These are phyloP conservation scores for Sinocyclocheilus anophthalmus DNA, from an alignment of 2,113 vertebrate genomes.

Conservation along the genomic window DNA sequence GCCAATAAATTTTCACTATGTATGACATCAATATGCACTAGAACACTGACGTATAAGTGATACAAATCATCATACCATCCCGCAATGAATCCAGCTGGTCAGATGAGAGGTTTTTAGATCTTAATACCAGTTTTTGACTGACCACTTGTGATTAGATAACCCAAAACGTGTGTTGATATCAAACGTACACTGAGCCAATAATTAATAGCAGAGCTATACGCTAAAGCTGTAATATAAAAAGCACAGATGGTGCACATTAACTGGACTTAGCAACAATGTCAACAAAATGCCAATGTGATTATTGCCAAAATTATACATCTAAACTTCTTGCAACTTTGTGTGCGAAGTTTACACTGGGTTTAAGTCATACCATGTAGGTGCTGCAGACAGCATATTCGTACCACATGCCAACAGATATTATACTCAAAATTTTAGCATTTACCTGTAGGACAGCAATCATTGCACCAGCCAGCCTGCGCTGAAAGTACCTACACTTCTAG, in stretches of 20 bases:
- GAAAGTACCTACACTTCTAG: not conserved
- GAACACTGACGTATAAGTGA: not conserved
- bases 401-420: not conserved
- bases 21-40: not conserved
- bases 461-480: not conserved
- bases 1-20: not conserved
- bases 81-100: not conserved
- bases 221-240: not conserved
- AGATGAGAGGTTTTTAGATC: not conserved
- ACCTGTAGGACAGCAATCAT: not conserved
- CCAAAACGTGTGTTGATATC: not conserved
- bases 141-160: not conserved
- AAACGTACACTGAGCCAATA: not conserved
- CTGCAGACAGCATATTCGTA: not conserved
- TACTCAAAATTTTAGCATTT: not conserved
- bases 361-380: not conserved
- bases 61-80: no score
- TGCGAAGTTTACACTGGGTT: not conserved
- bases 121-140: not conserved
- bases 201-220: not conserved
- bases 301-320: not conserved
- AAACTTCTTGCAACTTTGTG: not conserved
- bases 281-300: not conserved
- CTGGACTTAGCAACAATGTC: not conserved
- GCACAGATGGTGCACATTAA: constrained; percentile 15